Base-by-base conservation (phyloP, 2,888 invertebrate genomes). In the Aquatica leii region DNA sequence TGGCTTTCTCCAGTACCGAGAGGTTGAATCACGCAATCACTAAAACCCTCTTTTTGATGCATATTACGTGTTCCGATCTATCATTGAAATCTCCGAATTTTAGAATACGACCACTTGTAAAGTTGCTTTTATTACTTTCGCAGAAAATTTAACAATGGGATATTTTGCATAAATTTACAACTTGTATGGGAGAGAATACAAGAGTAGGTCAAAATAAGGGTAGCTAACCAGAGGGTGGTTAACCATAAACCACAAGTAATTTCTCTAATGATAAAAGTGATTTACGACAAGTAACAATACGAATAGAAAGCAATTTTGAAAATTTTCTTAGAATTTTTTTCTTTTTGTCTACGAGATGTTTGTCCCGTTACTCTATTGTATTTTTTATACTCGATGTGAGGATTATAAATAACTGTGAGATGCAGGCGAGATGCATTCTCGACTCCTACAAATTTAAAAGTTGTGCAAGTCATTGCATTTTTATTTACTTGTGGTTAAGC, bases 181-280 rank as follows among this genome's bases (percentile, higher is more conserved):
- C 14, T 3, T 12, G n/a, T n/a, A n/a, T 6, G 6, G 6, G 6
- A 24, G 6, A 4, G 24, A 2, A 24, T 6, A 24, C 24, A 6
- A 6, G 6, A 61, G 52, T 65, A 54, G 53, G 57, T 52, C 60
- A 65, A 56, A 8, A 46, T 46, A 24, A 52, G 56, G 48, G 65
- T 57, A 55, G 31, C 17, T 57, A 69, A 66, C 59, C 65, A 65
- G 69, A 65, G 73, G 73, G 71, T 71, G 73, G 74, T 73, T 73
- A 66, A 71, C 69, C 72, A 69, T 73, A 73, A 72, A 74, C 74
- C 74, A 58, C 74, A 74, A 72, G 24, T 40, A 59, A 51, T 56
- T 37, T 56, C 61, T 46, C 55, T 35, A 65, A 63, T 50, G 58
- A 43, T 43, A 48, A 34, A 18, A 40, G 21, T 68, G 66, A 72